Percentiles rank a stretch among this genome's conserved stretches.
Conservation (phyloP, 2,113 vertebrate species). For the Sclerurus mexicanus region DNA sequence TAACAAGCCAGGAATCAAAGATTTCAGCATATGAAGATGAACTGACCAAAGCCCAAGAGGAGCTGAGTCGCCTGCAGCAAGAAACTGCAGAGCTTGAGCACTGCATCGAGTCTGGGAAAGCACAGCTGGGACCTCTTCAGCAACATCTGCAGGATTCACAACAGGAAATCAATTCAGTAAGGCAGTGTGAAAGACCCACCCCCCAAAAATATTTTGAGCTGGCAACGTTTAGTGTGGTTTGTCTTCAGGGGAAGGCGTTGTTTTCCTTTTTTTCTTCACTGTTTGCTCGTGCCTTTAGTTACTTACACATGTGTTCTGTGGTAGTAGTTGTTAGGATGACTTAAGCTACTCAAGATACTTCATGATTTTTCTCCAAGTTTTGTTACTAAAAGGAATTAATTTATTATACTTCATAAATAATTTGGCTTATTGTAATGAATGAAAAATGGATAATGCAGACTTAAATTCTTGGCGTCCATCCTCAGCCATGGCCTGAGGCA, state of each 20-base stretch:
- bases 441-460: background rate
- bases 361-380: background rate
- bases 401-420: background rate
- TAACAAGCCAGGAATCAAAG: slow-evolving; percentile 89
- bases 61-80: slow-evolving; percentile 89
- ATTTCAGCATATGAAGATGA: slow-evolving; percentile 91
- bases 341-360: background rate
- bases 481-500: background rate
- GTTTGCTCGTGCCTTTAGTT: background rate
- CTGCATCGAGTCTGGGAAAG: slow-evolving; percentile 86
- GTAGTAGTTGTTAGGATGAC: background rate
- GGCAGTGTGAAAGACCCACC: slow-evolving; percentile 30
- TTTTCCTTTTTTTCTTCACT: background rate
- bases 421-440: background rate
- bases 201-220: background rate
- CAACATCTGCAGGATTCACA: slow-evolving; percentile 89
- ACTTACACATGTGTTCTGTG: background rate
- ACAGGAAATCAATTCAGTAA: slow-evolving; percentile 88
- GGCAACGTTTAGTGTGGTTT: background rate
- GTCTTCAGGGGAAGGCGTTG: background rate
- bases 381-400: background rate
- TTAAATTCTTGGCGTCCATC: background rate
- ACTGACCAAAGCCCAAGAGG: slow-evolving; percentile 86
- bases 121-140: slow-evolving; percentile 88
- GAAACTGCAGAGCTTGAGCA: slow-evolving; percentile 89